phyloP scores from a whole-genome alignment of 2,888 invertebrate genomes.

The Tetropium fuscum region DNA sequence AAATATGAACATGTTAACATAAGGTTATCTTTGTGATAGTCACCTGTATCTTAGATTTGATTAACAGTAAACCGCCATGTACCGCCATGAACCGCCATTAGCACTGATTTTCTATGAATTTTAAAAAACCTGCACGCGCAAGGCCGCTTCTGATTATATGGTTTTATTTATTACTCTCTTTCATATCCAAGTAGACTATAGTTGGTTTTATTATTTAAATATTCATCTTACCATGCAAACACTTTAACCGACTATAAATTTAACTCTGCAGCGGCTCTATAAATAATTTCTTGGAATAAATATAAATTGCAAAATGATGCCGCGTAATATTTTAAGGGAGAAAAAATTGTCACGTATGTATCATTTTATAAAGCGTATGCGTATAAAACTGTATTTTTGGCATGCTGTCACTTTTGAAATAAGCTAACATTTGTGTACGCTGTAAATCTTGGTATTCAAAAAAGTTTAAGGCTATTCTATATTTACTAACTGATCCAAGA shows the following conservation, averaged over 20 bases:
- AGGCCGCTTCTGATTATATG: no score
- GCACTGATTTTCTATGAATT: no score
- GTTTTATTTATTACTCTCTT: no score
- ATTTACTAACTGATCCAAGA: constrained; percentile 48
- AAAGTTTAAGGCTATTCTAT: constrained; percentile 50
- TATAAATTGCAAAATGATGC: constrained; percentile 19
- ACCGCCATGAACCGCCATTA: no score
- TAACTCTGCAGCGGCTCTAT: not conserved
- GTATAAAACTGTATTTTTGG: constrained; percentile 55
- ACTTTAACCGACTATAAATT: constrained; percentile 5
- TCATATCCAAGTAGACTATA: no score
- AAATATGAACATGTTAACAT: no score
- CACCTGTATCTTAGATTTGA: no score
- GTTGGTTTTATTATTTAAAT: not conserved
- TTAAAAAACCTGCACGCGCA: no score
- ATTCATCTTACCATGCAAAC: not conserved
- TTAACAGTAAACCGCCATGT: no score
- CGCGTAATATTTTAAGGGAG: constrained; percentile 13
- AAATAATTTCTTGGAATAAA: constrained; percentile 8
- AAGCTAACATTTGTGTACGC: constrained; percentile 57
- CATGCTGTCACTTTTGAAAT: constrained; percentile 57
- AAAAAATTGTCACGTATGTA: constrained; percentile 40
- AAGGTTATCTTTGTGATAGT: no score
- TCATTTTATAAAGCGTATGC: constrained; percentile 50
- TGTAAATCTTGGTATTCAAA: constrained; percentile 56